Base-by-base conservation (phyloP, 2,888 invertebrate genomes). In the Pimpla rufipes region DNA sequence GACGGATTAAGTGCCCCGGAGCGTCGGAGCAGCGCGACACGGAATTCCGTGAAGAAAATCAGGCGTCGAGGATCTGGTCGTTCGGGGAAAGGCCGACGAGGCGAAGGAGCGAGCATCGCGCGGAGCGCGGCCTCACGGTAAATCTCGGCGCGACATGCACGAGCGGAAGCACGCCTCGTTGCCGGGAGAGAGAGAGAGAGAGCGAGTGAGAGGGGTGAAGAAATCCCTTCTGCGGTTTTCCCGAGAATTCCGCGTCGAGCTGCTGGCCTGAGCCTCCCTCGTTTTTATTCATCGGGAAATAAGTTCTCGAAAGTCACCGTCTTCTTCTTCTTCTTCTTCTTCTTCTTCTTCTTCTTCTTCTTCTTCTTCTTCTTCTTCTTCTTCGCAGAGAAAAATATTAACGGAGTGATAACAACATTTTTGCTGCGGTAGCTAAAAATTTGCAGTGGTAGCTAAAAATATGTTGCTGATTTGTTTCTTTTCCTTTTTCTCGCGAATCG, bases 31-130 rank as follows among this genome's bases (percentile, higher is more conserved):
- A 76, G 76, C 35, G 67, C 68, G 81, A 57, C 76, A 76, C 50
- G 45, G 76, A 62, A 76, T 85, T 85, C 85, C 78, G 29, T 78
- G 86, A 86, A 86, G 83, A 81, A 84, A 84, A 86, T 84, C 83
- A 85, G 83, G 74, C 81, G 71, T 78, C 66, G 73, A 79, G 75
- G 82, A 86, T 85, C 86, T 71, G 18, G 55, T 83, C 82, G n/a
- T 86, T 86, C 85, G 85, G 75, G 80, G 86, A 86, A 86, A 84
- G 73, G 73, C 37, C 50, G 55, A 40, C 55, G 59, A 21, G 64
- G 77, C 67, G 21, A 50, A 42, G 18, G 52, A 47, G 21, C 11
- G 50, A 68, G 52, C 52, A 23, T 11, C 29, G 45, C 35, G 40
- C 11, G 16, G 18, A 7, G 42, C 13, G n/a, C 42, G 42, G 42